These are phyloP conservation scores for Pachyrhynchus sulphureomaculatus DNA, from an alignment of 1,140 invertebrate species.

Conservation along the genomic window DNA sequence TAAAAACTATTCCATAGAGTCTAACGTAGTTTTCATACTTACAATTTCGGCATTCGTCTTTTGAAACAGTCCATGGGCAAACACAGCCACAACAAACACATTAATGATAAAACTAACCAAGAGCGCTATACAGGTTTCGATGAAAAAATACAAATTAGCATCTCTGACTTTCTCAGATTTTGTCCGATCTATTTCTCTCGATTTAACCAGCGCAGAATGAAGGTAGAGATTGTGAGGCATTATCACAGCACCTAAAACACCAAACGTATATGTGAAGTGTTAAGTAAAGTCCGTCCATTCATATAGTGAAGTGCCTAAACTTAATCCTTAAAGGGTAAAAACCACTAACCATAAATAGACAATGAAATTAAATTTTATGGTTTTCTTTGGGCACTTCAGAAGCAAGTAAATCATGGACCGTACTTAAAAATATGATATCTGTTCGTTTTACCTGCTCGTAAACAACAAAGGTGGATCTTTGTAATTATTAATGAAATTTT, in stretches of 20 bases:
- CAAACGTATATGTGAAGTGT: neutral
- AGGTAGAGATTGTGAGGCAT: conserved; percentile 96
- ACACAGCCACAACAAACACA: conserved; percentile 86
- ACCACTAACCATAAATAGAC: too few species aligned
- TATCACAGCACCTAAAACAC: conserved; percentile 71
- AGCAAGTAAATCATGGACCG: too few species aligned
- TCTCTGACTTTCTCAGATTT: conserved; percentile 73
- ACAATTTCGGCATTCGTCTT: conserved; percentile 64
- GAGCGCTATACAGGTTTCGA: conserved; percentile 81
- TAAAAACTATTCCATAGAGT: too few species aligned
- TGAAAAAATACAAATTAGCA: conserved; percentile 89
- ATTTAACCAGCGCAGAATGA: conserved; percentile 89
- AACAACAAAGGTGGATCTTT: too few species aligned
- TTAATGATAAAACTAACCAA: conserved; percentile 89
- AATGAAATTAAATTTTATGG: too few species aligned
- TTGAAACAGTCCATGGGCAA: conserved; percentile 79
- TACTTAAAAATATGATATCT: too few species aligned
- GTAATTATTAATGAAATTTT: too few species aligned
- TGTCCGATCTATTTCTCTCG: conserved; percentile 75
- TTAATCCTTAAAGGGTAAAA: too few species aligned
- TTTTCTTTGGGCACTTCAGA: too few species aligned
- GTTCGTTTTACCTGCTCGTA: too few species aligned
- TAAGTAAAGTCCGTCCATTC: too few species aligned
- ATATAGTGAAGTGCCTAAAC: too few species aligned
- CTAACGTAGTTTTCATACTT: conserved; percentile 23